These are phyloP conservation scores for Xanthorhoe spadicearia DNA, from an alignment of 2,888 invertebrate genomes.

Conservation along the genomic window DNA sequence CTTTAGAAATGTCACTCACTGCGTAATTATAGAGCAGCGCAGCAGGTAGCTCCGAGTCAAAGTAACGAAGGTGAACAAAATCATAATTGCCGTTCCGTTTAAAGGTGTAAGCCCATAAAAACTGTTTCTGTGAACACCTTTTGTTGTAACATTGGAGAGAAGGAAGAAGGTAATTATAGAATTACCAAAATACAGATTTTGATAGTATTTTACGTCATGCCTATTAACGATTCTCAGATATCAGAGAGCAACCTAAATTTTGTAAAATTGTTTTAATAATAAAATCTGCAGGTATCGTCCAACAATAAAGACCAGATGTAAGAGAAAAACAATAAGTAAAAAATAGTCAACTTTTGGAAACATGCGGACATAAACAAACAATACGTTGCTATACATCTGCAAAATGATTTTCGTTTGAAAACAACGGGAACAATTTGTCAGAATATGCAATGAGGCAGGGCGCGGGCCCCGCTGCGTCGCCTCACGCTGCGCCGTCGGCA, in stretches of 20 bases:
- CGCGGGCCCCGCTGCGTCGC: constrained; percentile 59
- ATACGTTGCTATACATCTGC: constrained; percentile 55
- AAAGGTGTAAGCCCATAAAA: constrained; percentile 62
- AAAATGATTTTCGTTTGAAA: constrained; percentile 61
- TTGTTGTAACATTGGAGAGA: constrained; percentile 60
- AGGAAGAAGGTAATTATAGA: constrained; percentile 43
- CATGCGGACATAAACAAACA: constrained; percentile 48
- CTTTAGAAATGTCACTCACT: constrained; percentile 77
- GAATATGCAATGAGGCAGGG: constrained; percentile 62
- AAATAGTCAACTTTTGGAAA: constrained; percentile 46
- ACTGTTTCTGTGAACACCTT: constrained; percentile 58
- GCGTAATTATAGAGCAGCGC: constrained; percentile 80
- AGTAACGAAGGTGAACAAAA: constrained; percentile 65
- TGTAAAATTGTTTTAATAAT: too few relatives aligned
- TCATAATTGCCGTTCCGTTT: constrained; percentile 74
- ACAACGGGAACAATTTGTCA: constrained; percentile 68
- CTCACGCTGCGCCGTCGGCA: constrained; percentile 76
- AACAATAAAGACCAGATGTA: constrained; percentile 9
- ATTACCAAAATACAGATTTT: constrained; percentile 37
- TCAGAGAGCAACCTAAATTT: not conserved
- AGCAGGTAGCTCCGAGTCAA: constrained; percentile 75
- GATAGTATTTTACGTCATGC: not conserved
- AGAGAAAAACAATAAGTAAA: constrained; percentile 10
- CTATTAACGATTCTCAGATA: not conserved
- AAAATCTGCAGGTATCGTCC: not conserved